These are phyloP conservation scores for Neoitamus cyanurus DNA, from an alignment of 2,888 invertebrate genomes.

Conservation along the genomic window DNA sequence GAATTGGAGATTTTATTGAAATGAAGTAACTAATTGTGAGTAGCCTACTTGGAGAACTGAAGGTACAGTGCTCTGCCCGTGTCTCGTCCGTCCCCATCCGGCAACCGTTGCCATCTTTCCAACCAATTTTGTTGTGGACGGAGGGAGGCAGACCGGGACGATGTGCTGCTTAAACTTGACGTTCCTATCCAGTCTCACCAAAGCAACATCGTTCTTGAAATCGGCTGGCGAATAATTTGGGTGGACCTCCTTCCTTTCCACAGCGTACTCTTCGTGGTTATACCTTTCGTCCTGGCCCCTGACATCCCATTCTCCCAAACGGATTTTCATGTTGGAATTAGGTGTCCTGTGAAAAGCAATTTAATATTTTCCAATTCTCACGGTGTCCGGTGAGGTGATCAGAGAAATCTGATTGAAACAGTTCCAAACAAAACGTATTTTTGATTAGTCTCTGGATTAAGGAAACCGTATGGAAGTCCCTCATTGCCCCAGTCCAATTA, in stretches of 20 bases:
- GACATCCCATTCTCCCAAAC: conserved; percentile 94
- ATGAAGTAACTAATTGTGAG: neutral
- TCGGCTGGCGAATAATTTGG: conserved; percentile 91
- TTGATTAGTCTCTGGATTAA: too few species aligned
- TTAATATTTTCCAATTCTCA: neutral
- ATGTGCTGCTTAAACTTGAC: conserved; percentile 93
- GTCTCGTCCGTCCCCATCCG: conserved; percentile 92
- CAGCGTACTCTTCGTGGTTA: conserved; percentile 87
- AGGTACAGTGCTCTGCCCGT: conserved; percentile 89
- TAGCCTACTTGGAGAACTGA: conserved; percentile 76
- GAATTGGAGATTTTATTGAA: neutral
- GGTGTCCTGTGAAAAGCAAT: conserved; percentile 73
- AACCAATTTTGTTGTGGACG: conserved; percentile 78
- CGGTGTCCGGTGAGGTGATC: too few species aligned
- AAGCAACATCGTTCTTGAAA: conserved; percentile 89
- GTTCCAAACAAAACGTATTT: too few species aligned
- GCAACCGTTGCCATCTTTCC: conserved; percentile 92
- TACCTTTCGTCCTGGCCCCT: conserved; percentile 84
- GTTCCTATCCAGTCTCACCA: conserved; percentile 82
- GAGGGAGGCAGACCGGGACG: conserved; percentile 90
- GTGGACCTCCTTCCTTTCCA: conserved; percentile 91
- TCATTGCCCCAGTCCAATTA: too few species aligned
- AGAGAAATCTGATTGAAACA: too few species aligned
- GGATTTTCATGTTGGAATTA: conserved; percentile 87
- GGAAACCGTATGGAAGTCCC: too few species aligned